A percentile compares a stretch with the other conserved stretches of the same genome.
Conservation (phyloP, 2,113 vertebrate genomes). For the Ammodramus savannarum region DNA sequence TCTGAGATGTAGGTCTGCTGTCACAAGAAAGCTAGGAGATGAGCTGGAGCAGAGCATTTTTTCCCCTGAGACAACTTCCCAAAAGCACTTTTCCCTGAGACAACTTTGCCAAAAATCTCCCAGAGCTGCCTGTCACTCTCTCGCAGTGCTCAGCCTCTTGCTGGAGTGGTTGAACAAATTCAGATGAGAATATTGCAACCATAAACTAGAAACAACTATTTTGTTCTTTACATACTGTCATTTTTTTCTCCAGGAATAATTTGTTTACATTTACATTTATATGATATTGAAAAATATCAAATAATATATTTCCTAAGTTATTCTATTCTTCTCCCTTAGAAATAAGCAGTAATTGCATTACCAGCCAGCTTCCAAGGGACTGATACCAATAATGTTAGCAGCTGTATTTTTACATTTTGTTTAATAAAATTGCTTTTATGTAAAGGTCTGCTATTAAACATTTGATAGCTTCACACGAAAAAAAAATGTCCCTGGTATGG, state of each 20-base stretch:
- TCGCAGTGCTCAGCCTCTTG: not conserved
- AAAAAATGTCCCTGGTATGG: not conserved
- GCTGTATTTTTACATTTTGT: conserved; percentile 34
- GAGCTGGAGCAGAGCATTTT: not conserved
- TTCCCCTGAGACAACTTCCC: not conserved
- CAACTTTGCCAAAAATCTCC: not conserved
- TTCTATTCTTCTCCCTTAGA: not conserved
- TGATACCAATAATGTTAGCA: conserved; percentile 19
- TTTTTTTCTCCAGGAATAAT: not conserved
- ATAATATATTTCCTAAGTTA: not conserved
- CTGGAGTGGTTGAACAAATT: not conserved
- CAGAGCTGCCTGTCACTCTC: not conserved
- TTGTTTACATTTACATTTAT: conserved; percentile 47
- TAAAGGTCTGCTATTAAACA: conserved; percentile 52
- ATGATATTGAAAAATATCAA: conserved; percentile 18
- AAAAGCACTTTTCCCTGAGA: not conserved
- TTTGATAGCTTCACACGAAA: conserved; percentile 22
- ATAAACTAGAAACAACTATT: not conserved
- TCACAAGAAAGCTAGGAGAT: not conserved
- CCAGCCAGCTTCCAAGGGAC: not conserved
- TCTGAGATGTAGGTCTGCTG: not conserved
- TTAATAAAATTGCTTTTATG: conserved; percentile 59
- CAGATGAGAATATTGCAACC: not conserved
- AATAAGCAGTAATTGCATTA: conserved; percentile 5
- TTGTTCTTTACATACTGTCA: not conserved